Percentiles rank a stretch among this genome's conserved stretches.
These are phyloP conservation scores for Rhinoptilus africanus DNA, from an alignment of 2,113 vertebrate genomes.

Conservation along the genomic window DNA sequence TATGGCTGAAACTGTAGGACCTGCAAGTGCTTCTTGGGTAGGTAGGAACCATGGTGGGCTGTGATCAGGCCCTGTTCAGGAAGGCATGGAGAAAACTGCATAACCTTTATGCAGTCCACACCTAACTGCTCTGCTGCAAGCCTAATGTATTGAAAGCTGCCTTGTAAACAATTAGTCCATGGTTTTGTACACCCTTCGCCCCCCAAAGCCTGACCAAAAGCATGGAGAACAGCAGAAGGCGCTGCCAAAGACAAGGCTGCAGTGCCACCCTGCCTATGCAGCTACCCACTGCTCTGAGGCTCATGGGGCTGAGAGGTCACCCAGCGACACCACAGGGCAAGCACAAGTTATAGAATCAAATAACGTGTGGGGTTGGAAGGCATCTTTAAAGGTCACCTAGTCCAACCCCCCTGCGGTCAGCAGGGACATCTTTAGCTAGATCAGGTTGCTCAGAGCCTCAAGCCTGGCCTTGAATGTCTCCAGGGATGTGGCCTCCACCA, in stretches of 20 bases:
- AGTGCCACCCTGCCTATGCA: background rate
- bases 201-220: background rate
- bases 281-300: background rate
- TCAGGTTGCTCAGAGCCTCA: too few species aligned
- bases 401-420: too few species aligned
- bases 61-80: background rate
- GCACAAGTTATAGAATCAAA: too few species aligned
- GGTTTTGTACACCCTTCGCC: background rate
- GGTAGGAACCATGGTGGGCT: background rate
- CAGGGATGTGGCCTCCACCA: too few species aligned
- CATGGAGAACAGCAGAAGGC: fast-evolving
- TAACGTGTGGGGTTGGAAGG: too few species aligned
- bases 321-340: background rate
- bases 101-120: background rate
- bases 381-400: too few species aligned
- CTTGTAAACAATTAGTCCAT: background rate
- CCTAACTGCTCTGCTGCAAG: background rate
- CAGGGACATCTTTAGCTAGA: too few species aligned
- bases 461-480: too few species aligned
- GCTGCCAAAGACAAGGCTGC: background rate
- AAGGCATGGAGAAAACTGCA: background rate
- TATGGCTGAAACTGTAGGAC: background rate
- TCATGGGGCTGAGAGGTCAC: background rate
- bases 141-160: background rate
- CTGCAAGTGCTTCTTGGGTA: background rate